These are phyloP conservation scores for Xiphophorus hellerii DNA, from an alignment of 2,113 vertebrate genomes.

Conservation along the genomic window DNA sequence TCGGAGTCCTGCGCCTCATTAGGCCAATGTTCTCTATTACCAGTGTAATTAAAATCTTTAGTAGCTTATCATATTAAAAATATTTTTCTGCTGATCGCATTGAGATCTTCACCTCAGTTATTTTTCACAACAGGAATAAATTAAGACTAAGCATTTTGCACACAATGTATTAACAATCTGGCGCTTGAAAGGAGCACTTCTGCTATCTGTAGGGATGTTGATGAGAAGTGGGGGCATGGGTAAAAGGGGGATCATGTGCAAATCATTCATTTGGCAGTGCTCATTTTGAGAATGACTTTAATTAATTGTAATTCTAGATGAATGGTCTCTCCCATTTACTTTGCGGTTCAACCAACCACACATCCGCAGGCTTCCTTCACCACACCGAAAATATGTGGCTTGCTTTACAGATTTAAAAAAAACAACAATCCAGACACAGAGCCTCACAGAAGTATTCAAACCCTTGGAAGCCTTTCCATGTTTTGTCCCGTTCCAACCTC, in stretches of 20 bases:
- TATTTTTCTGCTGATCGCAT: constrained; percentile 97
- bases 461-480: not conserved
- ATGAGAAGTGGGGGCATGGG: constrained; percentile 59
- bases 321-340: constrained; percentile 66
- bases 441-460: not conserved
- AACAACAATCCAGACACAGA: constrained; percentile 30
- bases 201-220: constrained; percentile 76
- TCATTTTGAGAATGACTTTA: constrained; percentile 80
- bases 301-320: constrained; percentile 82
- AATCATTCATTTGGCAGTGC: constrained; percentile 78
- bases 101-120: constrained; percentile 99
- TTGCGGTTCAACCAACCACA: constrained; percentile 62
- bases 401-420: constrained; percentile 38
- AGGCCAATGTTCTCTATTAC: constrained; percentile 99
- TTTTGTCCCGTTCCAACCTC: not conserved
- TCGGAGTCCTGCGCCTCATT: constrained; percentile 98
- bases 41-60: constrained; percentile 99
- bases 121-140: constrained; percentile 99
- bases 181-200: constrained; percentile 78
- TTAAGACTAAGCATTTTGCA: constrained; percentile 90
- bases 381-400: constrained; percentile 48
- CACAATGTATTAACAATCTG: constrained; percentile 74
- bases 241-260: constrained; percentile 54
- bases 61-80: constrained; percentile 99
- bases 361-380: constrained; percentile 49